Base-by-base conservation (phyloP, 2,888 invertebrate genomes). In the Heliconius cydno region DNA sequence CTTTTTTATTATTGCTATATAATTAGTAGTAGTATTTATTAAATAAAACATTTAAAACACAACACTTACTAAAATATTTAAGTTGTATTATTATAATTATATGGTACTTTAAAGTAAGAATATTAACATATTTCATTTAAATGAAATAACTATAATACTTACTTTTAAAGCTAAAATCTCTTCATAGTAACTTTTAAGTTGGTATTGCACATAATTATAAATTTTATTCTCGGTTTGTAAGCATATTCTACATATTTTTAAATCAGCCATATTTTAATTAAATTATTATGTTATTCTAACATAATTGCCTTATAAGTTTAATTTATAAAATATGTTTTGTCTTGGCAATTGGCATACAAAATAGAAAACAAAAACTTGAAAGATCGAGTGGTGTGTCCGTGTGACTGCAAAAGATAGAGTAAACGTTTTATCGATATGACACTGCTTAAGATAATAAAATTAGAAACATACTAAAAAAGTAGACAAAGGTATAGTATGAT, bases 231-330 rank as follows among this genome's bases (percentile, higher is more conserved):
- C 89, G 15, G 90, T 90, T 60, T 87, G 84, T 74, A 93, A 84
- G 82, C 93, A 93, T 83, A 92, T 90, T 65, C 93, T 86, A 79
- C 93, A 93, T 82, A 92, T 87, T 85, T 90, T 91, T 7, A 90
- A 81, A 60, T 89, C 85, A 15, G 82, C 22, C 79, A 79, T 84
- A 81, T 81, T 75, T 67, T 72, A 38, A 72, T 7, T 46, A 41
- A 41, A 25, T 41, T 9, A 22, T 60, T 28, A 41, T 15, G 38
- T 9, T 3, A 52, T 30, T 67, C 25, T 30, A 25, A 34, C 7
- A 66, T 28, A 66, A 73, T 57, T 25, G 46, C 15, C 0, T 52
- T 66, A 30, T 66, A 57, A 52, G 25, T 66, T 38, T 65, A 57
- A 57, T 67, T 73, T 25, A 34, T 9, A 57, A 30, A 38, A 41